Base-by-base conservation (phyloP, 53 echinoderm and acorn worm species). In the Zoroaster sp. region DNA sequence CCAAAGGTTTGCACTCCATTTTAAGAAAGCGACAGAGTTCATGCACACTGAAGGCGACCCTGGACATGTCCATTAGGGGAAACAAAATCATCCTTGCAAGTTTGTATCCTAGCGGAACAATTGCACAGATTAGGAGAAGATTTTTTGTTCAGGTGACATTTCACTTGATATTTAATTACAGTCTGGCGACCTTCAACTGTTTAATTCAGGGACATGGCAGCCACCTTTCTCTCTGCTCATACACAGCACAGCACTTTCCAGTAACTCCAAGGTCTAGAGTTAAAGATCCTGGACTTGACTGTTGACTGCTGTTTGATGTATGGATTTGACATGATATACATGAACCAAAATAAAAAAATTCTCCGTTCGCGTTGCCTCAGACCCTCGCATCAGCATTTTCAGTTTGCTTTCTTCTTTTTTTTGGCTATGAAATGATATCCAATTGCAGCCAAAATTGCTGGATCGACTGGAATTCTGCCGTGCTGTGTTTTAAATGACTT, bases 161-260 rank as follows among this genome's bases (percentile, higher is more conserved):
- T 37, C 30, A 35, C 36, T 65, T 80, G 80, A 80, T 80, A 80
- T 80, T 80, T 80, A 63, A 80, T 80, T 80, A 65, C 65, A 59
- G 59, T 15, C 80, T 30, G 17, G 40, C 10, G 35, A 52, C 78
- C 59, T 15, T 78, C 43, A 7, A 7, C 17, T 40, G 41, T 66
- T 67, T 41, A 67, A 34, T 66, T 66, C 44, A 67, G 33, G 82
- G 82, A n/a, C 31, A 44, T 59, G 63, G 28, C 63, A n/a, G n/a
- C n/a, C n/a, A n/a, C n/a, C n/a, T n/a, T n/a, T n/a, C n/a, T n/a
- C n/a, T n/a, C n/a, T n/a, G n/a, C n/a, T n/a, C n/a, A n/a, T n/a
- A n/a, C n/a, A n/a, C 63, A 59, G 63, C 2, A 11, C n/a, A 59
- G 28, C 43, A 40, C 59, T n/a, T 35, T 36, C 59, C 3, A 35